These are phyloP conservation scores for Microplitis mediator DNA, from an alignment of 1,140 invertebrate species.

Conservation along the genomic window DNA sequence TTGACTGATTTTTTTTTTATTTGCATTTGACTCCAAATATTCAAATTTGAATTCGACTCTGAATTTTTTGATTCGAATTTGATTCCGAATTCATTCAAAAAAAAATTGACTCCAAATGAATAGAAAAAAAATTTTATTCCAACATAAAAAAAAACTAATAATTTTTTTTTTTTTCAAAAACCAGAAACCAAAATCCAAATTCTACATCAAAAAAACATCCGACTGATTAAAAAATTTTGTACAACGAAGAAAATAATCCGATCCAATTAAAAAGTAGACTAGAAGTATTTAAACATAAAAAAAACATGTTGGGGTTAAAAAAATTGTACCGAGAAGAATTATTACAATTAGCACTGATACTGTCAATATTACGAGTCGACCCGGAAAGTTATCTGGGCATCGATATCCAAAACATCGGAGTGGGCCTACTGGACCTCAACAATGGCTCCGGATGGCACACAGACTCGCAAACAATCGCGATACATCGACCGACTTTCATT, in stretches of 20 bases:
- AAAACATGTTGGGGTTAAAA: conserved; percentile 73
- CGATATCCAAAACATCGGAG: conserved; percentile 60
- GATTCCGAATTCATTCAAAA: no score
- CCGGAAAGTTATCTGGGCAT: conserved; percentile 71
- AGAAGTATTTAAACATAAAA: neutral
- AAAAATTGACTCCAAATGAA: no score
- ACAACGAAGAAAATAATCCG: no score
- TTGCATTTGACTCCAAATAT: neutral
- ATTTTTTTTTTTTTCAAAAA: no score
- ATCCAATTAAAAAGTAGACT: neutral
- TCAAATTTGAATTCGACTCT: neutral
- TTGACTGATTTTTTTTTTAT: no score
- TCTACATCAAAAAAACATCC: no score
- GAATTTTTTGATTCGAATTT: no score
- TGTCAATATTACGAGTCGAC: conserved; percentile 78
- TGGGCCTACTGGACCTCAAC: conserved; percentile 67
- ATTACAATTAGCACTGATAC: conserved; percentile 76
- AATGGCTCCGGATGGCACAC: conserved; percentile 71
- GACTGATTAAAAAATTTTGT: no score
- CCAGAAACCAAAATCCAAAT: no score
- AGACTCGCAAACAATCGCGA: conserved; percentile 61
- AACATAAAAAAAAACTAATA: no score
- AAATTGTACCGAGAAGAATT: conserved; percentile 80
- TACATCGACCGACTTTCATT: conserved; percentile 65
- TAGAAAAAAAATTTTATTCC: no score